phyloP scores from a whole-genome alignment of 2,113 vertebrate genomes.

The Pithys albifrons region DNA sequence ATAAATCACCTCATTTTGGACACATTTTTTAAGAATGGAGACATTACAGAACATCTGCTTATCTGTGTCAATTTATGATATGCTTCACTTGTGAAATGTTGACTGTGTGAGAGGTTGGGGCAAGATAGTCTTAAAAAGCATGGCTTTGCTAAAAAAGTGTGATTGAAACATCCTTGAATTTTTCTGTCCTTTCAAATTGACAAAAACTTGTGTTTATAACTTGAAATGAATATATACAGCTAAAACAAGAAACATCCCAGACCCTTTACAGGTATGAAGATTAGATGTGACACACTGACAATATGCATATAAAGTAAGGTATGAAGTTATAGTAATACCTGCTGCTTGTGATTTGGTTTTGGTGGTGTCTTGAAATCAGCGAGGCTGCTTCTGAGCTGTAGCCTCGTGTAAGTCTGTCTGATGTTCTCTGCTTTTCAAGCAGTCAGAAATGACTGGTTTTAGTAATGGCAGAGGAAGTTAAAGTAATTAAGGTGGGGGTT shows the following conservation, averaged over 20 bases:
- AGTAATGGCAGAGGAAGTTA: neutral
- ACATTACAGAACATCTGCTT: constrained; percentile 45
- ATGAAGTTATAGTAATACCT: neutral
- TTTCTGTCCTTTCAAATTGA: neutral
- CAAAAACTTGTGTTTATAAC: neutral
- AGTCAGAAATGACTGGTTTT: neutral
- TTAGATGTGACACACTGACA: neutral
- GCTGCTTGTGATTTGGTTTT: neutral
- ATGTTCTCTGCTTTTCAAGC: neutral
- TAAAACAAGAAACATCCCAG: neutral
- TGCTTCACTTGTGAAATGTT: neutral
- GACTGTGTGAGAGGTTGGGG: neutral
- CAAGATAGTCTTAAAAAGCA: neutral
- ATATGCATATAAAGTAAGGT: neutral
- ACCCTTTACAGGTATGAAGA: neutral
- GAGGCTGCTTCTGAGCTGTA: neutral
- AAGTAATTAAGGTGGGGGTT: no score
- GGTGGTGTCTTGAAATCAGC: neutral
- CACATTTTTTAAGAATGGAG: constrained; percentile 1
- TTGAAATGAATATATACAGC: neutral
- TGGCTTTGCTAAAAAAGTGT: neutral
- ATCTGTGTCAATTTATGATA: neutral
- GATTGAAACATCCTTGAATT: neutral
- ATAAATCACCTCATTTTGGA: constrained; percentile 52
- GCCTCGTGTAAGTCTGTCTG: neutral